Evolutionary conservation across 2,888 invertebrate genomes (phyloP), one percentile per base, ranked within the genome.

Genomic region (Chrysolina oricalcia): DNA sequence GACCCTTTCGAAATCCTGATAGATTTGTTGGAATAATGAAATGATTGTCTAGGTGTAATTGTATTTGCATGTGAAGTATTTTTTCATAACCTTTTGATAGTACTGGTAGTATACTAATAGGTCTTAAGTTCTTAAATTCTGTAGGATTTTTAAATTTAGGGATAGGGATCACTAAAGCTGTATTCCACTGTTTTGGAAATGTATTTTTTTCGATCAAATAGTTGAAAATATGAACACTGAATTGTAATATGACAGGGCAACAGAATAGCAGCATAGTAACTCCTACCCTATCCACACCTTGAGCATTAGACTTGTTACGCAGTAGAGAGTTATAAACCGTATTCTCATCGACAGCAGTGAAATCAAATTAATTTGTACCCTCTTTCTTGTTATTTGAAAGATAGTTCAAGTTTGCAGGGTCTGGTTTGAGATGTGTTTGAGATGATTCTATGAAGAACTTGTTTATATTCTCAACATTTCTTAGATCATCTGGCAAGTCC

Each of bases 21-120:
- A 43, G 64, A 41, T 65, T 65, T 65, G 19, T 11, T 21, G 64
- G 43, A 43, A 65, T 40, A 65, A 65, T 65, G 11, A 4, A 19
- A 65, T 65, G 43, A 17, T 41, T 65, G 23, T 65, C 43, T 19
- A 65, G 17, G 43, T 21, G 23, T 41, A 4, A n/a, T 67, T 19
- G 17, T 50, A 67, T 67, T 53, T 67, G 67, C 23, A 19, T n/a
- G 40, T 19, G 23, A 17, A 67, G 17, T 13, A 67, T 67, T 53
- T 50, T 67, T 35, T 67, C 67, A 50, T 19, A 53, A 8, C 41
- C 67, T 50, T 67, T 67, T 19, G 46, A 66, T 63, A 63, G 40
- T 11, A 11, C n/a, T 40, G 63, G 63, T 17, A n/a, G n/a, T n/a
- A n/a, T n/a, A n/a, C n/a, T n/a, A n/a, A n/a, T n/a, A n/a, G n/a